Percentiles rank a stretch among this genome's conserved stretches.
These are phyloP conservation scores for Lobophora halterata DNA, from an alignment of 2,888 invertebrate genomes.

Conservation along the genomic window DNA sequence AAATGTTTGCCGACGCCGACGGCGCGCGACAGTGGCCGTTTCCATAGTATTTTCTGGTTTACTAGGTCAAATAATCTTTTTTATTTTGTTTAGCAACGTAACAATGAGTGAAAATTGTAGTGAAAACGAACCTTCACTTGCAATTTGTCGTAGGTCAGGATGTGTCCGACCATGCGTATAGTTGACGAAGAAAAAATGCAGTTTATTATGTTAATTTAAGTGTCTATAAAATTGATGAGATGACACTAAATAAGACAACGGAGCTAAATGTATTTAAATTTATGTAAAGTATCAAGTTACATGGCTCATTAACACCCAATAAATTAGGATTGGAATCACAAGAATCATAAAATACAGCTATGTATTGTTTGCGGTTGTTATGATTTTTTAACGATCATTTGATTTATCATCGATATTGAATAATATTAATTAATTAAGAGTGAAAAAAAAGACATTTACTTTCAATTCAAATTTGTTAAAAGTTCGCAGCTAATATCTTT, in stretches of 20 bases:
- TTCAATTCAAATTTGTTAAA: no score
- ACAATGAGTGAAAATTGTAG: slow-evolving; percentile 55
- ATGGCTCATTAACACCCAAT: slow-evolving; percentile 37
- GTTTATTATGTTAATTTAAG: not conserved
- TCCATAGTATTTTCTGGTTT: slow-evolving; percentile 58
- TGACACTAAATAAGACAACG: slow-evolving; percentile 26
- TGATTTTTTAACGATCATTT: slow-evolving; percentile 18
- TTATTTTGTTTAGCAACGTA: slow-evolving; percentile 51
- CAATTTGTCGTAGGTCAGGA: slow-evolving; percentile 27
- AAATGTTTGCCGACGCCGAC: slow-evolving; percentile 52
- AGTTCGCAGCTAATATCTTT: no score
- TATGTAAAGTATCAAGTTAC: slow-evolving; percentile 40
- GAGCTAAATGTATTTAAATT: slow-evolving; percentile 40
- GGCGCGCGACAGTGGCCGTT: slow-evolving; percentile 43
- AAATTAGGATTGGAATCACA: slow-evolving; percentile 34
- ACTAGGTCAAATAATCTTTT: slow-evolving; percentile 68
- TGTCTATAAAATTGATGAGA: slow-evolving; percentile 16
- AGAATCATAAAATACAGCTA: slow-evolving; percentile 24
- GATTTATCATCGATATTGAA: slow-evolving; percentile 11
- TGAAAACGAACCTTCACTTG: slow-evolving; percentile 60
- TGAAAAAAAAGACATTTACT: no score
- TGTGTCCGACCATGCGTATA: slow-evolving; percentile 3
- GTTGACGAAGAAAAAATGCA: not conserved
- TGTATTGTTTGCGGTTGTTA: slow-evolving; percentile 24
- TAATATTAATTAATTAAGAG: no score